These are phyloP conservation scores for Wasmannia auropunctata DNA, from an alignment of 1,140 invertebrate species.

Conservation along the genomic window DNA sequence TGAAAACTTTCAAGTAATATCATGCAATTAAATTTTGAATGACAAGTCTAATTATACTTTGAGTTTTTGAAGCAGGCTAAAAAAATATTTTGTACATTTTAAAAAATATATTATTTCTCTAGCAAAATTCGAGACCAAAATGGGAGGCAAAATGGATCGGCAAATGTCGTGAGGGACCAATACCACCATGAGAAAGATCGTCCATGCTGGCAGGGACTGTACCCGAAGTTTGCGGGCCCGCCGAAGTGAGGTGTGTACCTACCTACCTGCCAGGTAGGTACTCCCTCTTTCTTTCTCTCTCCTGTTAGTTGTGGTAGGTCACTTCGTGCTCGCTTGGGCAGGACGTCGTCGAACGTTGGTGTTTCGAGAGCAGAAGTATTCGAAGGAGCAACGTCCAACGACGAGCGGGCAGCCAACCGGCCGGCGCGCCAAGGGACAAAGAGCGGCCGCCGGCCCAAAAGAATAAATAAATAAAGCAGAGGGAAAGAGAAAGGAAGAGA, in stretches of 20 bases:
- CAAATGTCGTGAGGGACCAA: background rate
- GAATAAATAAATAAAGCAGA: slow-evolving; percentile 81
- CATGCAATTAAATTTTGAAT: background rate
- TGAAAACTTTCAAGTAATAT: background rate
- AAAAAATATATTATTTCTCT: background rate
- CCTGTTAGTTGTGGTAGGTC: slow-evolving; percentile 29
- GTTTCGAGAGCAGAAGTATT: slow-evolving; percentile 76
- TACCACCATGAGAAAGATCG: slow-evolving; percentile 7
- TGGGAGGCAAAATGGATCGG: background rate
- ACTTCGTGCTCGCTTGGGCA: slow-evolving; percentile 38
- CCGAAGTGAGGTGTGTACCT: slow-evolving; percentile 76
- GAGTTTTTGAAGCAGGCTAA: background rate
- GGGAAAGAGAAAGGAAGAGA: slow-evolving; percentile 14
- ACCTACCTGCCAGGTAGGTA: slow-evolving; percentile 75
- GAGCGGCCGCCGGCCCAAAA: slow-evolving; percentile 81
- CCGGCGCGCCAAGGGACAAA: slow-evolving; percentile 79
- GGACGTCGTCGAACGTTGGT: slow-evolving; percentile 78
- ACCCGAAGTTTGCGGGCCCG: slow-evolving; percentile 80
- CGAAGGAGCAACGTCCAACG: slow-evolving; percentile 73
- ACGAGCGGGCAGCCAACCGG: slow-evolving; percentile 66
- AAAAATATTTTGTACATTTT: background rate
- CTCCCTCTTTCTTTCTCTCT: slow-evolving; percentile 51
- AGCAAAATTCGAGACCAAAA: background rate
- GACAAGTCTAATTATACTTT: background rate
- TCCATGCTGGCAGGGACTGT: slow-evolving; percentile 72